Evolutionary conservation across 35 echinoderm and acorn worm genomes (phyloP).

Genomic region (Ophiothrix spiculata): DNA sequence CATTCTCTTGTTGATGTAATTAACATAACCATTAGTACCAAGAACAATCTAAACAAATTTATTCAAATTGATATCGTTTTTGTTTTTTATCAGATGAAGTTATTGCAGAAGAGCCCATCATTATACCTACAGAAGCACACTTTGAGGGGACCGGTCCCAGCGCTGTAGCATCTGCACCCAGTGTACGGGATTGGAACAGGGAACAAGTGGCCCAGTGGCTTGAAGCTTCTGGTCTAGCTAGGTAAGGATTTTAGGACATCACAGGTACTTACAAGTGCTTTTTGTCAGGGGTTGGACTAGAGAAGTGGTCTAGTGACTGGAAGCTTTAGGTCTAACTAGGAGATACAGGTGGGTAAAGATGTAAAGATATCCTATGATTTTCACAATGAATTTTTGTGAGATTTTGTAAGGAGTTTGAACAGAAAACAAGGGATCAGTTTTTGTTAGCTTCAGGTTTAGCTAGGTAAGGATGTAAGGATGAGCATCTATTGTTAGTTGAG

Average conservation of each 20-base stretch:
- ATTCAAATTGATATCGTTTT: too few relatives aligned
- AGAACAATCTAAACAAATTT: too few relatives aligned
- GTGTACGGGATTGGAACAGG: constrained; percentile 24
- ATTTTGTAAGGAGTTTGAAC: background rate
- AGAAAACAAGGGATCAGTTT: background rate
- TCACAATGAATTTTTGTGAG: too few relatives aligned
- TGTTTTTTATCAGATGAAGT: too few relatives aligned
- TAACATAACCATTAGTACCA: too few relatives aligned
- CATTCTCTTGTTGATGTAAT: too few relatives aligned
- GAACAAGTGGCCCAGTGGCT: constrained; percentile 28
- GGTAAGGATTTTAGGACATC: background rate
- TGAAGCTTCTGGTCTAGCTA: background rate
- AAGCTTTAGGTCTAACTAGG: background rate
- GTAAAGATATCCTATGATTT: too few relatives aligned
- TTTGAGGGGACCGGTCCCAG: background rate
- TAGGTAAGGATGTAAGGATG: too few relatives aligned
- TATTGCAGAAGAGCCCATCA: background rate
- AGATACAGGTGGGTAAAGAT: too few relatives aligned
- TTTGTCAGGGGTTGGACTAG: background rate
- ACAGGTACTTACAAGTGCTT: background rate
- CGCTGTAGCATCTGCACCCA: constrained; percentile 1
- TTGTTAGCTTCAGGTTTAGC: background rate
- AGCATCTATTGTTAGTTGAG: too few relatives aligned
- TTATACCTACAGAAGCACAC: background rate
- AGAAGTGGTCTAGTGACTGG: background rate